phyloP scores from a whole-genome alignment of 2,797 vertebrate genomes.

The Hylomyscus alleni region DNA sequence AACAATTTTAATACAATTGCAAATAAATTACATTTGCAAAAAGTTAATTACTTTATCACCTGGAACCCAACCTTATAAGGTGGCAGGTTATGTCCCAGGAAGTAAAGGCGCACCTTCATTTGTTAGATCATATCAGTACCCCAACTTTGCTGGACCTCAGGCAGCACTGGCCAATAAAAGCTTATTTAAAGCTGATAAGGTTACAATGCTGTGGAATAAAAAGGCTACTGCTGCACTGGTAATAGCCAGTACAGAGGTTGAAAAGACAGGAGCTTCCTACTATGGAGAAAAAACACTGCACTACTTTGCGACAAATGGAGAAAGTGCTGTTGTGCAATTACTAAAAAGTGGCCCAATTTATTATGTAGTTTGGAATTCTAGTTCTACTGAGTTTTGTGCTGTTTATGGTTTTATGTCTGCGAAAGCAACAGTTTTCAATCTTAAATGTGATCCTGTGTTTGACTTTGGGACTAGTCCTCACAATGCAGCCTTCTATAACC shows the following conservation, averaged over 20 bases:
- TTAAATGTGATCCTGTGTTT: conserved; percentile 96
- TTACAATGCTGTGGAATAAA: conserved; percentile 95
- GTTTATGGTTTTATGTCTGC: conserved; percentile 99
- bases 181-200: conserved; percentile 98
- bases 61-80: conserved; percentile 94
- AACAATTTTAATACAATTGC: conserved; percentile 88
- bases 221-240: conserved; percentile 96
- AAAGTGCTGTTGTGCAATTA: conserved; percentile 94
- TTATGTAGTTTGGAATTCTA: conserved; percentile 95
- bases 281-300: conserved; percentile 97
- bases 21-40: conserved; percentile 98
- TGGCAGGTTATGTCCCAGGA: conserved; percentile 96
- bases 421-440: conserved; percentile 96
- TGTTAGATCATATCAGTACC: conserved; percentile 97
- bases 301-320: conserved; percentile 93
- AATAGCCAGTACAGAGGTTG: conserved; percentile 96
- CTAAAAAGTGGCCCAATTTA: conserved; percentile 97
- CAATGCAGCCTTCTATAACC: conserved; percentile 96
- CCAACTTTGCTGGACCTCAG: conserved; percentile 92
- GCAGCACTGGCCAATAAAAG: conserved; percentile 97
- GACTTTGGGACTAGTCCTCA: conserved; percentile 98
- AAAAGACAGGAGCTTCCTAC: conserved; percentile 97
- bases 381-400: conserved; percentile 94
- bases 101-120: conserved; percentile 96
- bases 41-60: conserved; percentile 97